A percentile compares a stretch with the other conserved stretches of the same genome.
These are phyloP conservation scores for Brachylomia viminalis DNA, from an alignment of 2,888 invertebrate genomes.

Conservation along the genomic window DNA sequence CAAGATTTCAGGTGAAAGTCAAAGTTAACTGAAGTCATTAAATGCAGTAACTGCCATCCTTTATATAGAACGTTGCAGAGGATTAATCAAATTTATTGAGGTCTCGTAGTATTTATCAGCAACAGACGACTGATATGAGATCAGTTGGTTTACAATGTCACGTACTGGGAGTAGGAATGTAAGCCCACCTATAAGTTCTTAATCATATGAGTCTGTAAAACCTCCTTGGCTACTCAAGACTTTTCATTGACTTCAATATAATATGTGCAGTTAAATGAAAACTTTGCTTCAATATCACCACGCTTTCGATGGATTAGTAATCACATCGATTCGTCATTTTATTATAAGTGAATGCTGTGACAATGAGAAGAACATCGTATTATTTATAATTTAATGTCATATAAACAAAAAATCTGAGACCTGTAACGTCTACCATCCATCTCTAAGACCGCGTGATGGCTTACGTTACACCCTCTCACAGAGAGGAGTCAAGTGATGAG, in stretches of 20 bases:
- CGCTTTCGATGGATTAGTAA: background rate
- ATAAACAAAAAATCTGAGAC: background rate
- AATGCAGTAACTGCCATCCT: background rate
- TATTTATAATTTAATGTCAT: background rate
- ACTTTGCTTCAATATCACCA: background rate
- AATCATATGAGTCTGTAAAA: background rate
- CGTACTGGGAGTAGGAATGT: constrained; percentile 27
- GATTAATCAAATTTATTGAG: constrained; percentile 13
- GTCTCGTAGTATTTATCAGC: constrained; percentile 12
- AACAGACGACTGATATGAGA: constrained; percentile 18
- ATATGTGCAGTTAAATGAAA: background rate
- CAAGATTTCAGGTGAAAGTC: background rate
- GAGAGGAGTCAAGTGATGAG: background rate
- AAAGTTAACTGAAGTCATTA: background rate
- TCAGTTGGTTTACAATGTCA: constrained; percentile 38
- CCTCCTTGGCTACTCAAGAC: background rate
- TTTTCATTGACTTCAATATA: background rate
- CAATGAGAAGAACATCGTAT: background rate
- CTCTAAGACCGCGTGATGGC: background rate
- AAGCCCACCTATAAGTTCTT: background rate
- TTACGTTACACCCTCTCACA: background rate
- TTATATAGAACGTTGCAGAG: background rate
- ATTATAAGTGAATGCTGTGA: background rate
- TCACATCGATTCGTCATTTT: background rate
- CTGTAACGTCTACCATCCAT: background rate